These are phyloP conservation scores for Athene cunicularia DNA, from an alignment of 2,113 vertebrate genomes.

Conservation along the genomic window DNA sequence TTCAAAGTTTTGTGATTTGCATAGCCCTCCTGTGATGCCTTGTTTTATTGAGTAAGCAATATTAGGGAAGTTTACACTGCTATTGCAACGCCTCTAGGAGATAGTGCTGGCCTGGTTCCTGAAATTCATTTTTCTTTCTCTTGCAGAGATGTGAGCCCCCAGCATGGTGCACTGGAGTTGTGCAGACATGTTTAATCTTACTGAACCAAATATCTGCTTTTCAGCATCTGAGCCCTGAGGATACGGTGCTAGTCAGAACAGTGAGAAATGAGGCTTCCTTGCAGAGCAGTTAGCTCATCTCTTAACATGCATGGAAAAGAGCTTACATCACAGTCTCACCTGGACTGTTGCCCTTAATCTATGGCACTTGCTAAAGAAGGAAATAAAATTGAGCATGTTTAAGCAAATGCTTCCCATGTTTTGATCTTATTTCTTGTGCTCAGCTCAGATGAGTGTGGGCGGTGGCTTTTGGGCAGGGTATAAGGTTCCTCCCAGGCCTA, in stretches of 20 bases:
- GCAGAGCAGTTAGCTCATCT: constrained; percentile 1
- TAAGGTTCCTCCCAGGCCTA: constrained; percentile 6
- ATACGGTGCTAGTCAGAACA: constrained; percentile 20
- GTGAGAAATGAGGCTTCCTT: neutral
- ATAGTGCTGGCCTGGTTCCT: constrained; percentile 1
- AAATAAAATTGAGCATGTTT: constrained; percentile 30
- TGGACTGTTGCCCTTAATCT: constrained; percentile 45
- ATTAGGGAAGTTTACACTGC: neutral
- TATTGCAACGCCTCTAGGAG: neutral
- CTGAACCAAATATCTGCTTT: neutral
- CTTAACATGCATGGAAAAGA: neutral
- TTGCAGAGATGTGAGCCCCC: constrained; percentile 17
- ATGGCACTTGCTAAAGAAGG: constrained; percentile 34
- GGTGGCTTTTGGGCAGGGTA: constrained; percentile 13
- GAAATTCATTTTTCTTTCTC: neutral
- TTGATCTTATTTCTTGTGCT: constrained; percentile 27
- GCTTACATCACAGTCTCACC: constrained; percentile 56
- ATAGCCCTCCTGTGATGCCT: neutral
- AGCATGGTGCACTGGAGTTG: neutral
- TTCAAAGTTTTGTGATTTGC: constrained; percentile 34
- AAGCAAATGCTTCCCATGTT: constrained; percentile 50
- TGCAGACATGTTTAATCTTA: neutral
- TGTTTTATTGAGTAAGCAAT: neutral
- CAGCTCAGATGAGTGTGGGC: neutral
- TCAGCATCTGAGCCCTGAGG: neutral